Evolutionary conservation across 2,888 invertebrate species (phyloP).

Genomic region (Pteria penguin): DNA sequence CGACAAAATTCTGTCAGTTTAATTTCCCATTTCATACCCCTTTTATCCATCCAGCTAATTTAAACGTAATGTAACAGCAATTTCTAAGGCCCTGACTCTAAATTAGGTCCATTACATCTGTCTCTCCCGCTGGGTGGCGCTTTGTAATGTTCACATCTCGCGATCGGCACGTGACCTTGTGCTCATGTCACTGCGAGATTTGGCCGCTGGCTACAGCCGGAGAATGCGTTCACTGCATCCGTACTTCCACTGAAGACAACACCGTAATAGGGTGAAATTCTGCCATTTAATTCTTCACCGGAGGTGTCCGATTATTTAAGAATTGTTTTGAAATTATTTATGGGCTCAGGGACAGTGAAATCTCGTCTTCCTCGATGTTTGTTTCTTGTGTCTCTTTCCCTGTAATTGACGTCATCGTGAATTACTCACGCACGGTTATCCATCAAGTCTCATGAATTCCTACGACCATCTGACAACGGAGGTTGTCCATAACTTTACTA

Average conservation of each 20-base stretch:
- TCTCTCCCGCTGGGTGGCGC: constrained; percentile 26
- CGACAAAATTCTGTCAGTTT: constrained; percentile 8
- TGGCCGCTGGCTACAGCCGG: constrained; percentile 8
- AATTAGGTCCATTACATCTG: constrained; percentile 31
- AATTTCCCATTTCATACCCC: constrained; percentile 27
- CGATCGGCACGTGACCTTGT: constrained; percentile 20
- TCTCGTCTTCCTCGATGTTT: neutral
- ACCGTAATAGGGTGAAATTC: neutral
- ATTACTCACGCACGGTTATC: neutral
- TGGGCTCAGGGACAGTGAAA: neutral
- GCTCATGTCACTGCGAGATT: constrained; percentile 19
- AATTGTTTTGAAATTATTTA: neutral
- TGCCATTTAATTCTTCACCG: neutral
- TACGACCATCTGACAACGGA: too few relatives aligned
- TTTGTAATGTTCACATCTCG: constrained; percentile 14
- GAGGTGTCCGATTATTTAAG: neutral
- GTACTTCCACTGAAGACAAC: neutral
- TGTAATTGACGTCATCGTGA: neutral
- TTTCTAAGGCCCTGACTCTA: constrained; percentile 20
- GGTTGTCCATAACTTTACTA: too few relatives aligned
- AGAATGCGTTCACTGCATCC: neutral
- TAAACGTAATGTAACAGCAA: constrained; percentile 24
- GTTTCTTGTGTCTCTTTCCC: neutral
- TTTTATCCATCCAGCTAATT: constrained; percentile 21
- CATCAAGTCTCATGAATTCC: too few relatives aligned